Evolutionary conservation across 2,113 vertebrate genomes (phyloP), one percentile per base, ranked within the genome.

Genomic region (Saguinus imperator): DNA sequence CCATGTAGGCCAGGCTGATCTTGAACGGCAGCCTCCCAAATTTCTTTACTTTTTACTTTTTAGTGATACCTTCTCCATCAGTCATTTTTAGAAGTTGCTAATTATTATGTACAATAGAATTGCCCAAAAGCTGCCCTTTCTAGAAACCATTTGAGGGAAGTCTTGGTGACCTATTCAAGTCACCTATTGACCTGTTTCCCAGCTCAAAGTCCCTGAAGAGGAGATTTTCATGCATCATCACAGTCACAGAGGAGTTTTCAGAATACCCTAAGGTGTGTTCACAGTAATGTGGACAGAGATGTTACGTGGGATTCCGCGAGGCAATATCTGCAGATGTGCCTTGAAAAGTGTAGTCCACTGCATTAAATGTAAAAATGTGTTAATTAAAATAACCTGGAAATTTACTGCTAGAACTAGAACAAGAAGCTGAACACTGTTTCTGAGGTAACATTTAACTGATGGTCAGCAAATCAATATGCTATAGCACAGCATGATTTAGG

Each of bases 391-490:
- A 89, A 68, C 40, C 61, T 57, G 76, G n/a, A 94, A 92, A 96
- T 89, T 48, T n/a, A 82, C 14, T 79, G 35, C 72, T 64, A 94
- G 50, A 82, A 86, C 87, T 40, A 72, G 35, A 96, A 79, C 8
- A 93, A 89, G 58, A 94, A 29, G 7, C 25, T 45, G 14, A 27
- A 70, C 64, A 77, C 57, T 77, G 55, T 88, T 91, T 91, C 37
- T 95, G 48, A 85, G 94, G 50, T 43, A 82, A 40, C 32, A 83
- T 85, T 91, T 79, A 92, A 70, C 40, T 68, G 95, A 50, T 10
- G 76, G 68, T 94, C 89, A 93, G 83, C 73, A 95, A 94, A 94
- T 97, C 68, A 89, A 87, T 87, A 77, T 61, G 29, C 70, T 91
- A 48, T 43, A 93, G 37, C 40, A 72, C 11, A 57, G 32, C 25